Conservation (phyloP, 2,888 invertebrate genomes). For the Mimas tiliae region DNA sequence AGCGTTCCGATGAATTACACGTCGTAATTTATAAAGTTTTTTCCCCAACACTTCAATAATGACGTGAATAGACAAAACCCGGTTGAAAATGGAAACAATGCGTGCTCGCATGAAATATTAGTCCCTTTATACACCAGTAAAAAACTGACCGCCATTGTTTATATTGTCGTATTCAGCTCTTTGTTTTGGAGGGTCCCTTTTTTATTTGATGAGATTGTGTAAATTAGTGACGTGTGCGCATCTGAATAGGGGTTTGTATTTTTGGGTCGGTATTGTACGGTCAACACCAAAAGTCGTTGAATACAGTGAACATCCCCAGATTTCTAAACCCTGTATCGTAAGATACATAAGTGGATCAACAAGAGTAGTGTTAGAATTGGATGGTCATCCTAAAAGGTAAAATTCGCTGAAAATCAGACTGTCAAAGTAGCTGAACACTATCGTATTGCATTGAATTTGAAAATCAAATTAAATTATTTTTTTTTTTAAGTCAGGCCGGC, state of each 20-base stretch:
- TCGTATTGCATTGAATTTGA: no score
- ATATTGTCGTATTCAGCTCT: slow-evolving; percentile 2
- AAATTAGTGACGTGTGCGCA: neutral
- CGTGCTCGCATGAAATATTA: slow-evolving; percentile 22
- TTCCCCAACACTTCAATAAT: slow-evolving; percentile 1
- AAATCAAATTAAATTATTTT: no score
- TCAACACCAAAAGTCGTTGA: no score
- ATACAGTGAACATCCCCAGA: no score
- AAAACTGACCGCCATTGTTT: slow-evolving; percentile 11
- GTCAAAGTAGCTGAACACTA: no score
- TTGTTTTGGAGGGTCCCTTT: neutral
- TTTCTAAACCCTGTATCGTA: no score
- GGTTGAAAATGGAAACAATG: slow-evolving; percentile 14
- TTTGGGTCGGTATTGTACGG: no score
- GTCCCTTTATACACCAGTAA: slow-evolving; percentile 17
- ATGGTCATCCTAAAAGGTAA: no score
- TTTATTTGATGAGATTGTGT: neutral
- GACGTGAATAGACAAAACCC: slow-evolving; percentile 24
- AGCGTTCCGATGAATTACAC: neutral
- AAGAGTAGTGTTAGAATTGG: no score
- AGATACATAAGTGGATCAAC: no score
- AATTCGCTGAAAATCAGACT: no score
- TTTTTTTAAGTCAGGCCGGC: no score
- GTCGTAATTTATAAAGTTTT: slow-evolving; percentile 4
- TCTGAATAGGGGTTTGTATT: neutral